These are phyloP conservation scores for Spodoptera frugiperda DNA, from an alignment of 1,140 invertebrate species.

Conservation along the genomic window DNA sequence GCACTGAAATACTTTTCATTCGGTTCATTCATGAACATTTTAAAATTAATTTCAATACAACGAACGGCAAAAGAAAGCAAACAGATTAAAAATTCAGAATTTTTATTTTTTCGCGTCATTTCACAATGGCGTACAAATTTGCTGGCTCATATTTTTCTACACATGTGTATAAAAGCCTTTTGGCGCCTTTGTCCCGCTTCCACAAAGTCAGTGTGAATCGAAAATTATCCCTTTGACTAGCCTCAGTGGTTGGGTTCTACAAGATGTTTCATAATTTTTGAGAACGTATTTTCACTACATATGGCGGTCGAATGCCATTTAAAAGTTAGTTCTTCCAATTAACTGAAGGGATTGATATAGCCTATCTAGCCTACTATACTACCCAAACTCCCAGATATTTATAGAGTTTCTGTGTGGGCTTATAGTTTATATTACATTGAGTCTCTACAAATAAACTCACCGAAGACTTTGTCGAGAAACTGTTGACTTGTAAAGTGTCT, in stretches of 20 bases:
- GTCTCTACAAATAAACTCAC: too few relatives aligned
- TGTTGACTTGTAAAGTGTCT: neutral
- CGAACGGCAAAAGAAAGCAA: slow-evolving; percentile 13
- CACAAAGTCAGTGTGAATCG: slow-evolving; percentile 20
- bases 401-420: too few relatives aligned
- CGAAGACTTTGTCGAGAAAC: neutral
- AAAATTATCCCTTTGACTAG: slow-evolving; percentile 39
- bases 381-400: too few relatives aligned
- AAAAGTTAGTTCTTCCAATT: too few relatives aligned
- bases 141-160: slow-evolving; percentile 21
- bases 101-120: slow-evolving; percentile 33
- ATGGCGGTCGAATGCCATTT: neutral
- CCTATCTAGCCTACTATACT: too few relatives aligned
- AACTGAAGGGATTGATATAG: too few relatives aligned
- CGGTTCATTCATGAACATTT: slow-evolving; percentile 4
- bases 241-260: slow-evolving; percentile 1
- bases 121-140: slow-evolving; percentile 23
- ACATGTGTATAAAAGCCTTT: slow-evolving; percentile 16
- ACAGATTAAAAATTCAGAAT: neutral
- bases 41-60: neutral
- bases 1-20: slow-evolving; percentile 14
- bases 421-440: too few relatives aligned
- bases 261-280: slow-evolving; percentile 27
- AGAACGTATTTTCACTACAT: neutral
- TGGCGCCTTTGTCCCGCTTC: slow-evolving; percentile 34